Percentiles rank a stretch among this genome's conserved stretches.
Evolutionary conservation across 1,140 invertebrate genomes (phyloP).

Genomic region (Chlorops oryzae): DNA sequence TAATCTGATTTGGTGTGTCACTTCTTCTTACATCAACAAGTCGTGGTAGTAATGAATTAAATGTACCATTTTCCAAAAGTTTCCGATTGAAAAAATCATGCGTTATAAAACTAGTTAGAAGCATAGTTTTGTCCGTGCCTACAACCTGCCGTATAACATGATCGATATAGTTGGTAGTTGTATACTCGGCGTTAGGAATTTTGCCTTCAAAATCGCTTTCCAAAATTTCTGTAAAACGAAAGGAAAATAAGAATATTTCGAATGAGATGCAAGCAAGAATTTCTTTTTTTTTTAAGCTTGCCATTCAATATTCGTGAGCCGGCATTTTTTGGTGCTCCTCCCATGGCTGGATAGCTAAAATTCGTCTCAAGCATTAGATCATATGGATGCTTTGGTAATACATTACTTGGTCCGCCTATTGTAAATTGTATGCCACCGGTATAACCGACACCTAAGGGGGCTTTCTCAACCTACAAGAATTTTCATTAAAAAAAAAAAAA

Average conservation of each 20-base stretch:
- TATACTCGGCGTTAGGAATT: slow-evolving; percentile 41
- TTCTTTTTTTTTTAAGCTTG: background rate
- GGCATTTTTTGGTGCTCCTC: slow-evolving; percentile 40
- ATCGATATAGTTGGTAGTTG: slow-evolving; percentile 36
- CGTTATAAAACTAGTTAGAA: slow-evolving; percentile 40
- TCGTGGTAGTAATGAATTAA: slow-evolving; percentile 32
- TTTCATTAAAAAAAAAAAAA: background rate
- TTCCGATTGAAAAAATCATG: slow-evolving; percentile 43
- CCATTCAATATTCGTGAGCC: slow-evolving; percentile 34
- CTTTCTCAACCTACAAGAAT: slow-evolving; percentile 33
- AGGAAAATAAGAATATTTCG: background rate
- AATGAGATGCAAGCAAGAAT: background rate
- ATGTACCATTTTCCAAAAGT: slow-evolving; percentile 41
- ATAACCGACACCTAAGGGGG: slow-evolving; percentile 38
- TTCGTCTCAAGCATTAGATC: slow-evolving; percentile 41
- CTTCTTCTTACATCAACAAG: slow-evolving; percentile 35
- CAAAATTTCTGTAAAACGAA: slow-evolving; percentile 28
- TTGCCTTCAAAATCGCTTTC: slow-evolving; percentile 41
- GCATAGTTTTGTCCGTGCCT: slow-evolving; percentile 41
- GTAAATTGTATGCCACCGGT: slow-evolving; percentile 46
- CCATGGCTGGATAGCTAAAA: slow-evolving; percentile 41
- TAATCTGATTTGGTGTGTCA: background rate
- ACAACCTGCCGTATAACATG: slow-evolving; percentile 38
- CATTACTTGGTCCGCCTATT: slow-evolving; percentile 40
- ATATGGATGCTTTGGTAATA: slow-evolving; percentile 41